These are phyloP conservation scores for Marasmarcha lunaedactyla DNA, from an alignment of 2,888 invertebrate genomes.

Conservation along the genomic window DNA sequence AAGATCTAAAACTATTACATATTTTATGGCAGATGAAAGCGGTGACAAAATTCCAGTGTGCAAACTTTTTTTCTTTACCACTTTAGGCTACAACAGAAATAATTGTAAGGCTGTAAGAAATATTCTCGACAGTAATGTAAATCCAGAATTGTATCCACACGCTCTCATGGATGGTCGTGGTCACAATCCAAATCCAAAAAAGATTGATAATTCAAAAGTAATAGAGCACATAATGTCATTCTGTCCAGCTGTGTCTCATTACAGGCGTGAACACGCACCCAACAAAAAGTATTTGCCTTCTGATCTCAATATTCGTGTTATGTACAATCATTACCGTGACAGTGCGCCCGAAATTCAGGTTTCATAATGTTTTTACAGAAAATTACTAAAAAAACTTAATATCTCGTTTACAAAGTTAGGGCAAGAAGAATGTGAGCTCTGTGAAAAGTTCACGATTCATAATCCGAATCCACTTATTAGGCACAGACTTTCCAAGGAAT, in stretches of 20 bases:
- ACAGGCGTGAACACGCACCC: constrained; percentile 18
- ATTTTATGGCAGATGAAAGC: constrained; percentile 8
- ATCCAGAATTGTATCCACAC: not conserved
- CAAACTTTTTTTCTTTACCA: constrained; percentile 11
- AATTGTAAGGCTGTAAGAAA: constrained; percentile 8
- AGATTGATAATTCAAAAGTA: not conserved
- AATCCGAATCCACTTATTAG: no score
- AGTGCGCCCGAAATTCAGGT: not conserved
- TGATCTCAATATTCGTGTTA: constrained; percentile 12
- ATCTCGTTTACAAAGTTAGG: no score
- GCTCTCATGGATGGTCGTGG: not conserved
- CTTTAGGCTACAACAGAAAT: constrained; percentile 10
- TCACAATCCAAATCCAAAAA: not conserved
- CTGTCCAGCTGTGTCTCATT: constrained; percentile 15
- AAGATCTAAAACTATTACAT: constrained; percentile 9
- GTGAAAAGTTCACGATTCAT: no score
- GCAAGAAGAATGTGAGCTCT: no score
- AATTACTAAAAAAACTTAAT: no score
- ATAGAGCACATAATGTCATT: constrained; percentile 14
- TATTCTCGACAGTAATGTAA: not conserved
- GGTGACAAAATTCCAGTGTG: constrained; percentile 10
- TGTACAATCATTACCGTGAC: constrained; percentile 11
- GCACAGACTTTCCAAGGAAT: no score
- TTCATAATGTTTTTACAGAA: no score
- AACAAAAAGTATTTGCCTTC: constrained; percentile 14